Evolutionary conservation across 2,797 vertebrate species (phyloP), one percentile per base, ranked within the genome.

Genomic region (Choloepus didactylus): DNA sequence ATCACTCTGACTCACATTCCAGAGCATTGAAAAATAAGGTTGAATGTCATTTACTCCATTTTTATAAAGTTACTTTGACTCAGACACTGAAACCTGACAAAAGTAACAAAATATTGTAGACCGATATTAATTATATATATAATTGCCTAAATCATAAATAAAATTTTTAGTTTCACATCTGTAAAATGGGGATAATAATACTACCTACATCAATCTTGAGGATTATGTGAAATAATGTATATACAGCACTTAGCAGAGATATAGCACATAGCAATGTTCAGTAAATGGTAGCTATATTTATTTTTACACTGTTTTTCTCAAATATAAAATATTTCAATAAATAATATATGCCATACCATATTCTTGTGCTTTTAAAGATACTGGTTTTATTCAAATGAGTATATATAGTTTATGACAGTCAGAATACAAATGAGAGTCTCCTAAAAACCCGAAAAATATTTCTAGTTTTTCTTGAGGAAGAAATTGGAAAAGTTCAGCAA

Each of bases 281-380:
- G 56, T 81, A 83, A 91, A 59, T 38, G 9, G n/a, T 73, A 44
- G 25, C 51, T 90, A 35, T 70, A 19, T 89, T 73, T 87, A 51
- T 91, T 66, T 89, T 38, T 94, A 31, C 21, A 59, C 10, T 49
- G 46, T 49, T 82, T 86, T 94, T 72, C 27, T 18, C 5, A 70
- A 49, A 81, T 85, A 46, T 14, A 73, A 96, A 81, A 77, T 82
- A 88, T 84, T 62, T 76, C 60, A 84, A 23, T 29, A 14, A 82
- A 79, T 66, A 11, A 83, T 54, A 69, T 49, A 41, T 72, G 16
- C 14, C 9, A 56, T n/a, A 38, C 35, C 35, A 35, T 35, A 2
- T 35, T 94, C 16, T 94, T 4, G 9, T 59, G 79, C 27, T 64
- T 92, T 91, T 86, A 82, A 92, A 91, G 21, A 23, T 76, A 84